phyloP scores from a whole-genome alignment of 30 jellyfish, hydroid and myxozoan genomes.

The Chrysaora quinquecirrha region DNA sequence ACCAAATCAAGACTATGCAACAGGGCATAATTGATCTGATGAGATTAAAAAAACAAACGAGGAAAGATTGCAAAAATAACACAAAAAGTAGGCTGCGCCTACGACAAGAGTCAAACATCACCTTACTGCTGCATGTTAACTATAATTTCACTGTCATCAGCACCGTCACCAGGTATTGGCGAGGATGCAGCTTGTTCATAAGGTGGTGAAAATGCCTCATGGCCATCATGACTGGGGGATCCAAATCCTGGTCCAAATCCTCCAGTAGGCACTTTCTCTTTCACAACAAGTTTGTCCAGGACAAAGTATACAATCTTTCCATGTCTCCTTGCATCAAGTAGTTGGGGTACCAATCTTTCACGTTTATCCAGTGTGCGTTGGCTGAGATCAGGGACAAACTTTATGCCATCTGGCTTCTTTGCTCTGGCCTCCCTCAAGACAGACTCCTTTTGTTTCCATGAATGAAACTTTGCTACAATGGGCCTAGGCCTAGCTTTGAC shows the following conservation, averaged over 20 bases:
- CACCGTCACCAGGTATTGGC: conserved; percentile 14
- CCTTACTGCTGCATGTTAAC: conserved; percentile 25
- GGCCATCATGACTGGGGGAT: conserved; percentile 33
- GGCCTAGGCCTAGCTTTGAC: conserved; percentile 22
- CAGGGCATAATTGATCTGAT: no score
- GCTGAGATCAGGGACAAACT: conserved; percentile 24
- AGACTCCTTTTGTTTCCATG: conserved; percentile 32
- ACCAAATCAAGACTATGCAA: no score
- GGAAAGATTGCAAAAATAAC: conserved; percentile 11
- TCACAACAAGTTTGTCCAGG: conserved; percentile 32
- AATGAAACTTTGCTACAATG: neutral
- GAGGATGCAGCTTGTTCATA: conserved; percentile 26
- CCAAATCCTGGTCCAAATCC: conserved; percentile 21
- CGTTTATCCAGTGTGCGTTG: conserved; percentile 30
- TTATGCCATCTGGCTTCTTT: conserved; percentile 35
- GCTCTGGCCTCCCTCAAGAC: conserved; percentile 40
- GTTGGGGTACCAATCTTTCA: conserved; percentile 14
- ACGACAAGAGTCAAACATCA: conserved; percentile 9
- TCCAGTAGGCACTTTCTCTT: conserved; percentile 16
- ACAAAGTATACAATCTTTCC: conserved; percentile 40
- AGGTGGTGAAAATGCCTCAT: conserved; percentile 7
- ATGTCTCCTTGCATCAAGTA: conserved; percentile 34
- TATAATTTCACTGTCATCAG: conserved; percentile 22
- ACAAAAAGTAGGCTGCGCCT: conserved; percentile 23
- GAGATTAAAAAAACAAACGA: no score